phyloP scores from a whole-genome alignment of 2,888 invertebrate species.

The Petrophora chlorosata region DNA sequence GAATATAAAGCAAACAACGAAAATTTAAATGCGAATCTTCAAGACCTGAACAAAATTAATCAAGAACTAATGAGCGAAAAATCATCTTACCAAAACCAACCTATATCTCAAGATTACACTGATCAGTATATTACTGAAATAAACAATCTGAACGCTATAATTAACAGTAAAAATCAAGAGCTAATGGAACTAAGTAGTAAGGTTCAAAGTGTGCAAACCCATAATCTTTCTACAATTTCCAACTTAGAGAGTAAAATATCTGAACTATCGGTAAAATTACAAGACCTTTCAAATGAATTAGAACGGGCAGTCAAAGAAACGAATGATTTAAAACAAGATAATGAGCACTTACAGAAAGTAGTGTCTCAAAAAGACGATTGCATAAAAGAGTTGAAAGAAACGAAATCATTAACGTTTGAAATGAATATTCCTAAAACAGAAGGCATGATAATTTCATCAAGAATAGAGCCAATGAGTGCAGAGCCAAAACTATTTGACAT shows the following conservation, averaged over 20 bases:
- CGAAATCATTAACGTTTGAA: constrained; percentile 69
- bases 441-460: constrained; percentile 76
- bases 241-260: constrained; percentile 56
- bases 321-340: constrained; percentile 48
- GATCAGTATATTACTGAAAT: constrained; percentile 82
- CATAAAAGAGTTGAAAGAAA: constrained; percentile 65
- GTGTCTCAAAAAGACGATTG: constrained; percentile 63
- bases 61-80: constrained; percentile 55
- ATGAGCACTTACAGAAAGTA: constrained; percentile 52
- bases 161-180: constrained; percentile 78
- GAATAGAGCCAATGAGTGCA: constrained; percentile 65
- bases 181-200: constrained; percentile 63
- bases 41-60: constrained; percentile 64
- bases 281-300: constrained; percentile 44
- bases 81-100: constrained; percentile 42
- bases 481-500: constrained; percentile 54
- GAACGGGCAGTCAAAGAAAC: constrained; percentile 47
- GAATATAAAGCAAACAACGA: constrained; percentile 66
- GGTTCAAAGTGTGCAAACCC: constrained; percentile 53
- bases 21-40: constrained; percentile 57
- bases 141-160: constrained; percentile 78
- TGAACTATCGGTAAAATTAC: constrained; percentile 62
- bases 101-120: constrained; percentile 65
- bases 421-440: constrained; percentile 81
- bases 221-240: constrained; percentile 47